These are phyloP conservation scores for Cyclina sinensis DNA, from an alignment of 1,140 invertebrate genomes.

Conservation along the genomic window DNA sequence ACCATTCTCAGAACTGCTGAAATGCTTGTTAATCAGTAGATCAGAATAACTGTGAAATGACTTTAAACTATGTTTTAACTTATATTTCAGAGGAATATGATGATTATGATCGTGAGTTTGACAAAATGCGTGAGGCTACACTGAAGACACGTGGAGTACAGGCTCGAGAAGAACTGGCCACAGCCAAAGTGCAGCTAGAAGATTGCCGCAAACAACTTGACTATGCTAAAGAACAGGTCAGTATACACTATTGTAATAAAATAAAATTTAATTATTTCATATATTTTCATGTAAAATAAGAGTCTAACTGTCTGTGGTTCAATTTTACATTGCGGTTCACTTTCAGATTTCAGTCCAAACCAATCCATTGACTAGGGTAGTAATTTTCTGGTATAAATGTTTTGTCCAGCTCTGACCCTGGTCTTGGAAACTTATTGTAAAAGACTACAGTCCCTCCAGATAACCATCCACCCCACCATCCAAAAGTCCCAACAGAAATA, in stretches of 20 bases:
- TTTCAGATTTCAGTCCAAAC: conserved; percentile 59
- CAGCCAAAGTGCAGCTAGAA: conserved; percentile 81
- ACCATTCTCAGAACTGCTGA: too few species aligned
- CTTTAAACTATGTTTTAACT: too few species aligned
- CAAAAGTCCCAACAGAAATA: conserved; percentile 80
- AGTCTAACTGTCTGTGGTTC: too few species aligned
- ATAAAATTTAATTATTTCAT: too few species aligned
- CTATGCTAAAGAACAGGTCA: conserved; percentile 67
- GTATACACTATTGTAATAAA: neutral
- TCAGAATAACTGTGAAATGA: too few species aligned
- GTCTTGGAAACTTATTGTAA: conserved; percentile 72
- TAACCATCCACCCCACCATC: conserved; percentile 82
- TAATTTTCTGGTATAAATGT: conserved; percentile 67
- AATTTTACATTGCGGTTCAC: too few species aligned
- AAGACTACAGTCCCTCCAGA: conserved; percentile 77
- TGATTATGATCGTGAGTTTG: conserved; percentile 86
- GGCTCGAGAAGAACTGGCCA: conserved; percentile 82
- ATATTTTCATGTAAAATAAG: too few species aligned
- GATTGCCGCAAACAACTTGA: conserved; percentile 81
- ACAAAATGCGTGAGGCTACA: conserved; percentile 85
- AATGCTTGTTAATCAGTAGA: too few species aligned
- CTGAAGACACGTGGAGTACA: conserved; percentile 83
- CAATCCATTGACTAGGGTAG: conserved; percentile 73
- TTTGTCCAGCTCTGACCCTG: conserved; percentile 57
- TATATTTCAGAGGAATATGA: conserved; percentile 84